Evolutionary conservation across 2,888 invertebrate genomes (phyloP).

Genomic region (Apeira syringaria): DNA sequence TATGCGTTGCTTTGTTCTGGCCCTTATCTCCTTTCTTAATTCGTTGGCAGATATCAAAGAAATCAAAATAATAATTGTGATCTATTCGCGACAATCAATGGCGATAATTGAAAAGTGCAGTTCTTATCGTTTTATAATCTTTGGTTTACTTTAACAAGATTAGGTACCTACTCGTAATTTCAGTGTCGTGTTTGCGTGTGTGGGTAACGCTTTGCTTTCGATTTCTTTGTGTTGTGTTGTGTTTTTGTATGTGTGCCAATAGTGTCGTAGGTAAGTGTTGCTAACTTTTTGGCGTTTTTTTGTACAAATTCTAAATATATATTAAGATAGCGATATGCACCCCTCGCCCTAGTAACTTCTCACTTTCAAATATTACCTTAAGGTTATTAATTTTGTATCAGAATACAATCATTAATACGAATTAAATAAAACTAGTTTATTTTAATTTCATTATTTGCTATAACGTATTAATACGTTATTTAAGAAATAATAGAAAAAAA

Average conservation of each 20-base stretch:
- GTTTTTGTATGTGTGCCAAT: conserved; percentile 16
- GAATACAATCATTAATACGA: too few relatives aligned
- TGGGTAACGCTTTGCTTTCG: conserved; percentile 42
- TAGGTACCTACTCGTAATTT: neutral
- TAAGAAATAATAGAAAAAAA: too few relatives aligned
- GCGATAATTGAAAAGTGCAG: neutral
- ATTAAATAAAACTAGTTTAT: too few relatives aligned
- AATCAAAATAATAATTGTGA: too few relatives aligned
- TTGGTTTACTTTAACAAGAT: neutral
- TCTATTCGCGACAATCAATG: too few relatives aligned
- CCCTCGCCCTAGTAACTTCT: too few relatives aligned
- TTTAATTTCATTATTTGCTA: too few relatives aligned
- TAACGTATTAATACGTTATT: too few relatives aligned
- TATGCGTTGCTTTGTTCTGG: conserved; percentile 20
- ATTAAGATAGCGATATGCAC: too few relatives aligned
- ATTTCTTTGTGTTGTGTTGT: conserved; percentile 31
- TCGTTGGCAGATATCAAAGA: neutral
- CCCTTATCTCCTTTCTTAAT: conserved; percentile 1
- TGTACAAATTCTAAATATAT: too few relatives aligned
- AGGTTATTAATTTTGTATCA: too few relatives aligned
- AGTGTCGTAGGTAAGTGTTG: conserved; percentile 37
- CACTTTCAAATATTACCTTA: too few relatives aligned
- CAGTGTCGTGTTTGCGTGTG: conserved; percentile 17
- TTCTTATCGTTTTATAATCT: neutral
- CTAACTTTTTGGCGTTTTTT: conserved; percentile 25